Evolutionary conservation across 2,113 vertebrate genomes (phyloP), one percentile per base, ranked within the genome.

Genomic region (Macquaria australasica): DNA sequence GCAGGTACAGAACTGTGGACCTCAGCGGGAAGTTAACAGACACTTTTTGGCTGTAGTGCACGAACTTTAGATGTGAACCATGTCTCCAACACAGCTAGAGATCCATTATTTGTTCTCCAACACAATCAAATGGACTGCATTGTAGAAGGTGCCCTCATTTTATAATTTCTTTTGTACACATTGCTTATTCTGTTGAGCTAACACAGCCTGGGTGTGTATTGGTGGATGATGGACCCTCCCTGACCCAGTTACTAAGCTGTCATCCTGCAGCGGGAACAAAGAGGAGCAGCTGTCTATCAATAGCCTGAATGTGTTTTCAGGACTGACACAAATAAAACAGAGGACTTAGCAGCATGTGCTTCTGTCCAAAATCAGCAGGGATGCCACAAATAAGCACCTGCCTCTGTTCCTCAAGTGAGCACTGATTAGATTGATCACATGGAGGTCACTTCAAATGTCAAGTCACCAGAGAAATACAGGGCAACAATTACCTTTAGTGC

Each of bases 171-270:
- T 60, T 73, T 76, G 39, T 25, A 7, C 43, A 78, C 45, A 87
- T 59, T 86, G 77, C 58, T 80, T 59, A 70, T 85, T 77, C 43
- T 73, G 64, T 64, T 20, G 15, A 69, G 73, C 53, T 79, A 81
- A 79, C 43, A 39, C 77, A 78, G 69, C 79, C 3, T 51, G 25
- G 2, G 48, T 77, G 71, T 59, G 73, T 72, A 76, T 34, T 69
- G 75, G 84, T 71, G 71, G 83, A 88, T 81, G 60, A 83, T 79
- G 87, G 89, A 91, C 77, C 88, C 87, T 85, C 59, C 53, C 79
- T 94, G 95, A 94, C 93, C 93, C 93, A 94, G 53, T 91, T 95
- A 91, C 84, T 89, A 90, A 91, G 87, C 92, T 77, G 91, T 89
- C 89, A 87, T 92, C 84, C 80, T 89, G 73, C 82, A 75, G 74